Conservation (phyloP, 2,888 invertebrate genomes). For the Stenolophus ochropezus region DNA sequence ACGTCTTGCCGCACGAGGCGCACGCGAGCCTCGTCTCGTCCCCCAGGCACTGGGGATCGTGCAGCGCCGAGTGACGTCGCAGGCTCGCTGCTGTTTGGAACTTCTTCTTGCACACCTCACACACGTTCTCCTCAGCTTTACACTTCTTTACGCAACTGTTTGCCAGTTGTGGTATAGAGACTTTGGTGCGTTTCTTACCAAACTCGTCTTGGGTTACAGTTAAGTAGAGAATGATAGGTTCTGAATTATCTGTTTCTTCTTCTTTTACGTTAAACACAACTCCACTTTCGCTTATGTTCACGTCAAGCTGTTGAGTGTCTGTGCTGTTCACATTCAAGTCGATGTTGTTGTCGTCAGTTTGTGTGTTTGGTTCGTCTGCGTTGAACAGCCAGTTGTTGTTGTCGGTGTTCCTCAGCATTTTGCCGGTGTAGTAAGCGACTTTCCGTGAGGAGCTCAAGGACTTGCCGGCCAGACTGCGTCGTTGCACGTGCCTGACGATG, state of each 20-base stretch:
- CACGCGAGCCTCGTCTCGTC: slow-evolving; percentile 71
- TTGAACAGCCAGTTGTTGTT: slow-evolving; percentile 65
- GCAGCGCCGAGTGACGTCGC: slow-evolving; percentile 71
- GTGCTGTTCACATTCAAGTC: background rate
- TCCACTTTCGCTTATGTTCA: background rate
- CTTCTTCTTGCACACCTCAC: slow-evolving; percentile 71
- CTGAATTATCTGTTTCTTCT: slow-evolving; percentile 52
- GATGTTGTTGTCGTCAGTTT: slow-evolving; percentile 42
- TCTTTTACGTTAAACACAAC: background rate
- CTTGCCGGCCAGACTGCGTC: background rate
- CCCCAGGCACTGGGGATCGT: slow-evolving; percentile 72
- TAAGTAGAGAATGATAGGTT: slow-evolving; percentile 72
- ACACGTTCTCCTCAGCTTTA: slow-evolving; percentile 66
- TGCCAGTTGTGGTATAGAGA: slow-evolving; percentile 68
- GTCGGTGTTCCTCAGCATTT: slow-evolving; percentile 47
- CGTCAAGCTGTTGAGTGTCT: background rate
- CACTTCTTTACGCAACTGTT: background rate
- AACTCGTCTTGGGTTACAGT: slow-evolving; percentile 72
- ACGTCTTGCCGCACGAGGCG: slow-evolving; percentile 72
- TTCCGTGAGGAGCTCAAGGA: background rate
- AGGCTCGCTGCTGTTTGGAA: slow-evolving; percentile 72
- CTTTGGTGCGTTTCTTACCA: slow-evolving; percentile 72
- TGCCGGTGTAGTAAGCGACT: slow-evolving; percentile 18
- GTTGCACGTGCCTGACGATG: slow-evolving; percentile 62
- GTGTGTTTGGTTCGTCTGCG: slow-evolving; percentile 39